Conservation (phyloP, 2,113 vertebrate species). For the Planiliza haematocheilus region DNA sequence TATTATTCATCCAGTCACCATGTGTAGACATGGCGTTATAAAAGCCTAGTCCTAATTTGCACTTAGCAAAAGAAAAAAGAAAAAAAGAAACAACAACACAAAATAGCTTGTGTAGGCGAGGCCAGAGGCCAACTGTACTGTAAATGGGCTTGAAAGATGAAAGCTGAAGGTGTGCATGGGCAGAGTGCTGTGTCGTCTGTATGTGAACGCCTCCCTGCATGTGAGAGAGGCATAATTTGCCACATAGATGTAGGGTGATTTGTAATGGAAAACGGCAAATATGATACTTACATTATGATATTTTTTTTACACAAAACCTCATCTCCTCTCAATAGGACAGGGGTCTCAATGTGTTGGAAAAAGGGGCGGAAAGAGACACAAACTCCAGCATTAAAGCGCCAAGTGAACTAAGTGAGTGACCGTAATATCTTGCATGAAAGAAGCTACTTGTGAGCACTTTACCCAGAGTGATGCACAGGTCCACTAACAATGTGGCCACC, state of each 20-base stretch:
- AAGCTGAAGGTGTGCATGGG: conserved; percentile 52
- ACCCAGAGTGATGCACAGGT: neutral
- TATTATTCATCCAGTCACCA: conserved; percentile 10
- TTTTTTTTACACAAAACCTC: conserved; percentile 24
- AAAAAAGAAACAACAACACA: conserved; percentile 70
- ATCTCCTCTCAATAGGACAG: conserved; percentile 1
- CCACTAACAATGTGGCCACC: conserved; percentile 16
- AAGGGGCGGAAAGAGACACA: conserved; percentile 4
- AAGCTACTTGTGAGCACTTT: neutral
- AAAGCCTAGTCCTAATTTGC: conserved; percentile 52
- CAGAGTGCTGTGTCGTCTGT: conserved; percentile 18
- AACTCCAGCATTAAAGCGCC: neutral
- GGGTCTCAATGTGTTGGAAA: conserved; percentile 10
- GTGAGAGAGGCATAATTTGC: conserved; percentile 18
- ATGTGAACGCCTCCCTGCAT: conserved; percentile 1
- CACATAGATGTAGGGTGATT: conserved; percentile 35
- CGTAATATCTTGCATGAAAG: neutral
- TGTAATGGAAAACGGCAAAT: conserved; percentile 34
- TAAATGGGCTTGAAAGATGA: conserved; percentile 65
- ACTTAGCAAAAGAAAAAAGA: conserved; percentile 64
- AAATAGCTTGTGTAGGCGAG: conserved; percentile 67
- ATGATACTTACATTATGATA: conserved; percentile 1
- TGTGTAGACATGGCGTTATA: conserved; percentile 14
- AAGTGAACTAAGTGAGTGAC: neutral
- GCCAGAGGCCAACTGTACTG: conserved; percentile 43